Conservation (phyloP, 2,113 vertebrate genomes). For the Nematolebias whitei region DNA sequence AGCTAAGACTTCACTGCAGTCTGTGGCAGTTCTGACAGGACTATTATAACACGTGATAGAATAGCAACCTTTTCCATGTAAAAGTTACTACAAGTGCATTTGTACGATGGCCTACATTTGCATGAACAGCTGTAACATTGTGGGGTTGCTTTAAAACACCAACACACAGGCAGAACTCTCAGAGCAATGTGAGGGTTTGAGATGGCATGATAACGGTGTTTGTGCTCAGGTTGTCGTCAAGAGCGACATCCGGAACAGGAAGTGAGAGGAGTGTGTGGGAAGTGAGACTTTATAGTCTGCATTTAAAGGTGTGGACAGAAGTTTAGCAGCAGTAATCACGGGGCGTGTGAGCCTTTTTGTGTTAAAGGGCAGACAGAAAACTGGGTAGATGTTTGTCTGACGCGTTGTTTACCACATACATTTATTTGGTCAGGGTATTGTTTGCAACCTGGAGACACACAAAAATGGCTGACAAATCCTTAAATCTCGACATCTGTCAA, state of each 20-base stretch:
- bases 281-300: conserved; percentile 20
- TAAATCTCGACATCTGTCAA: too few relatives aligned
- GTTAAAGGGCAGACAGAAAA: too few relatives aligned
- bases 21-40: too few relatives aligned
- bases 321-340: conserved; percentile 14
- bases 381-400: not conserved
- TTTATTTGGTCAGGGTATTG: not conserved
- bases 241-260: conserved; percentile 39
- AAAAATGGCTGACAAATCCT: conserved; percentile 20
- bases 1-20: too few relatives aligned
- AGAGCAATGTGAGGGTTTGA: not conserved
- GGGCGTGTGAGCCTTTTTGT: conserved; percentile 4
- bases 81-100: too few relatives aligned
- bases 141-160: too few relatives aligned
- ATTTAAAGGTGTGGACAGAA: conserved; percentile 5
- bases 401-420: not conserved
- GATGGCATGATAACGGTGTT: not conserved
- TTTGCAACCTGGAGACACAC: not conserved
- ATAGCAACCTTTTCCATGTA: too few relatives aligned
- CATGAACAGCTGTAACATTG: too few relatives aligned
- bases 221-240: not conserved
- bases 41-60: too few relatives aligned
- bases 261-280: conserved; percentile 40
- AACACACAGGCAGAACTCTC: not conserved
- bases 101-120: too few relatives aligned